Evolutionary conservation across 2,888 invertebrate genomes (phyloP), one percentile per base, ranked within the genome.

Genomic region (Frankliniella intonsa): DNA sequence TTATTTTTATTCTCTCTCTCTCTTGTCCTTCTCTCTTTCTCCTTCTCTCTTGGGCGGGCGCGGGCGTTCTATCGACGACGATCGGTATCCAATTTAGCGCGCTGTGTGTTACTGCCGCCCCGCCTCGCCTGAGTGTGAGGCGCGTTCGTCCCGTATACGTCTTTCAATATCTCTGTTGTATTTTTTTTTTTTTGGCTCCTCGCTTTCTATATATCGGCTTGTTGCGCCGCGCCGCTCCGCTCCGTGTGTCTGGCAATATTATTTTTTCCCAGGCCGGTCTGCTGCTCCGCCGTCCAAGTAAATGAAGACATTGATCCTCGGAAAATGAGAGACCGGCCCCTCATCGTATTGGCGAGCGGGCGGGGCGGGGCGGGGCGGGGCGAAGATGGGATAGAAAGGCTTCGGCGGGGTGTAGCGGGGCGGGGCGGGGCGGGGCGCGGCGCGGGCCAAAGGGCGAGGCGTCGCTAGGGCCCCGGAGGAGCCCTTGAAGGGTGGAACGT

Each of bases 291-390:
- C 17, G 55, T 38, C 38, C 55, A 19, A n/a, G 69, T 25, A 76
- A 76, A 76, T 76, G 69, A 76, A 76, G 69, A 76, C 69, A 25
- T 76, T 76, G 69, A 76, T 76, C 69, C 69, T 9, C 25, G 25
- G 69, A 76, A 76, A 76, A 76, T 76, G 69, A 76, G 69, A 19
- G 69, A 19, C 62, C 17, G 62, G 62, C 14, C 62, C 38, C 38
- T 38, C 55, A 19, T 14, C 19, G 55, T 55, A 14, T 55, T 0
- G 55, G 14, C 55, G 14, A n/a, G n/a, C n/a, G 17, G 62, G 17
- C 62, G 3, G 38, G 38, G 38, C 38, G 38, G 38, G 38, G 38
- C 38, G 38, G 38, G 38, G 38, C 38, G 38, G 38, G 38, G 38
- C 38, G 5, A 5, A 38, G 38, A 38, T 38, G 38, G 38, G 38